A percentile compares a stretch with the other conserved stretches of the same genome.
These are phyloP conservation scores for Labeo calbasu DNA, from an alignment of 2,797 vertebrate genomes.

Conservation along the genomic window DNA sequence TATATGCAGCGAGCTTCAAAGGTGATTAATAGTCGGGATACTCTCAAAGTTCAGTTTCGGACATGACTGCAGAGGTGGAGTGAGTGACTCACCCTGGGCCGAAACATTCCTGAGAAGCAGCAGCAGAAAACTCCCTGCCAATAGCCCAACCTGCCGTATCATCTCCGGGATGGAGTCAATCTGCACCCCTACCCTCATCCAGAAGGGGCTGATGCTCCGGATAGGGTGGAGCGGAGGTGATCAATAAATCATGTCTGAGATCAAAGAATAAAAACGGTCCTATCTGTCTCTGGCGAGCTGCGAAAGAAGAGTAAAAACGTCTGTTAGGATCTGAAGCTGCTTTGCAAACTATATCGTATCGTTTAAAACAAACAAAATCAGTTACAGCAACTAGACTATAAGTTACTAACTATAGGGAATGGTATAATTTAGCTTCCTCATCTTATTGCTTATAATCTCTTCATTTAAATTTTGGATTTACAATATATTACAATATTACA, in stretches of 20 bases:
- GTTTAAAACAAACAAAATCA: not conserved
- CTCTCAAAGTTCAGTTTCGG: conserved; percentile 24
- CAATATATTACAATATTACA: not conserved
- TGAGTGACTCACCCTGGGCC: conserved; percentile 76
- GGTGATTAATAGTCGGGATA: conserved; percentile 33
- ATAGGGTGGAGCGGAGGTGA: conserved; percentile 30
- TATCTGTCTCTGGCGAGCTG: conserved; percentile 31
- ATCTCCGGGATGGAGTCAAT: conserved; percentile 66
- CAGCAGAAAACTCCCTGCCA: conserved; percentile 71
- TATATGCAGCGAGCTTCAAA: conserved; percentile 55
- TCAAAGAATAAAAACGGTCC: conserved; percentile 11
- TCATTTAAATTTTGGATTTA: not conserved
- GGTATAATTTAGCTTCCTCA: not conserved
- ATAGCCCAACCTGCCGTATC: conserved; percentile 61
- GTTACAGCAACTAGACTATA: not conserved
- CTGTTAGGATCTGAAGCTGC: conserved; percentile 25
- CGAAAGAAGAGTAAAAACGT: conserved; percentile 41
- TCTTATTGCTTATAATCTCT: not conserved
- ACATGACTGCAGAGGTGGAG: conserved; percentile 35
- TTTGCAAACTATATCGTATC: conserved; percentile 18
- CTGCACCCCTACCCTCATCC: conserved; percentile 62
- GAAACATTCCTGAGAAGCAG: conserved; percentile 70
- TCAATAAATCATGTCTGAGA: conserved; percentile 46
- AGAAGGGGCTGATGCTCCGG: conserved; percentile 57
- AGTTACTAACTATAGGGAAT: not conserved